These are phyloP conservation scores for Passerina amoena DNA, from an alignment of 2,113 vertebrate species.

Conservation along the genomic window DNA sequence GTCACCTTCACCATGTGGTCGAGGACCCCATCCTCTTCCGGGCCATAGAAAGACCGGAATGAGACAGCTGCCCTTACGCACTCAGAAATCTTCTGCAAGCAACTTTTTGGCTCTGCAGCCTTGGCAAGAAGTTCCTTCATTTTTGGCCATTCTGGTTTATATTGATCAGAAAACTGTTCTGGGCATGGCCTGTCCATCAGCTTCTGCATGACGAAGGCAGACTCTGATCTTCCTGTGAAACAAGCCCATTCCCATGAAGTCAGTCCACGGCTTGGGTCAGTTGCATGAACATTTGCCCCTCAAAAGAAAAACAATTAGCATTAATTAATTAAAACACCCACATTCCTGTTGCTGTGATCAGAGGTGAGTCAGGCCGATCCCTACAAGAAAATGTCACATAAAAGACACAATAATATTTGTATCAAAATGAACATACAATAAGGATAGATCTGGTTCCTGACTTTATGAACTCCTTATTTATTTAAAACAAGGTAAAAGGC, in stretches of 20 bases:
- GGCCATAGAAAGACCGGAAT: conserved; percentile 77
- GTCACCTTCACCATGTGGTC: conserved; percentile 94
- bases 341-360: not conserved
- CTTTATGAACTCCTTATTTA: not conserved
- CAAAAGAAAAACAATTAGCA: not conserved
- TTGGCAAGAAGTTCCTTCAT: conserved; percentile 79
- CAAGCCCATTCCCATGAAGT: conserved; percentile 91
- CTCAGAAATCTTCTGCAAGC: conserved; percentile 82
- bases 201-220: conserved; percentile 82
- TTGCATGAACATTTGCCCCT: conserved; percentile 87
- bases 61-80: conserved; percentile 75
- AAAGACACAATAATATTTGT: not conserved
- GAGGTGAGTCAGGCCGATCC: not conserved
- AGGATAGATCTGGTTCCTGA: not conserved
- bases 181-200: conserved; percentile 86
- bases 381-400: not conserved
- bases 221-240: conserved; percentile 89
- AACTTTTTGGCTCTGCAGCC: conserved; percentile 81
- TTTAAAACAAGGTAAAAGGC: not conserved
- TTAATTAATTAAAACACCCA: not conserved
- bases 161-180: conserved; percentile 81
- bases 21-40: conserved; percentile 84
- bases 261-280: conserved; percentile 84
- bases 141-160: conserved; percentile 86
- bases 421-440: not conserved